Evolutionary conservation across 1,140 invertebrate species (phyloP).

Genomic region (Chrysoperla carnea): DNA sequence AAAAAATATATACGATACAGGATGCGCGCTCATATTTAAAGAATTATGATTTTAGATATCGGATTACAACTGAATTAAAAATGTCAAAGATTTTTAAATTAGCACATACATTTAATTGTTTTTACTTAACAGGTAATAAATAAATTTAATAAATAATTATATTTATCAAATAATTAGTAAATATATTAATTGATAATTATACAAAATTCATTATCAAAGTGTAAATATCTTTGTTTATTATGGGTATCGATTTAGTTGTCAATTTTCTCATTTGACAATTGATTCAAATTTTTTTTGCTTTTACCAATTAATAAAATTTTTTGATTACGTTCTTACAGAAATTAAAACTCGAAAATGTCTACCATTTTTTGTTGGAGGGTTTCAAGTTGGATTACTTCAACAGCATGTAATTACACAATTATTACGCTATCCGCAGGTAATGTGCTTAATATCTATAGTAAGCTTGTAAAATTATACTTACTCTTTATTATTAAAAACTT

Average conservation of each 20-base stretch:
- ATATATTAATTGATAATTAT: too few species aligned
- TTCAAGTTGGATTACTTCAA: slow-evolving; percentile 72
- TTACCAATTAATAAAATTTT: too few species aligned
- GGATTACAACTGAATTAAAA: slow-evolving; percentile 21
- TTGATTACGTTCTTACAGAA: too few species aligned
- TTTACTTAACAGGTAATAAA: slow-evolving; percentile 59
- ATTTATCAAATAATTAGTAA: not conserved
- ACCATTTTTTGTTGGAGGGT: slow-evolving; percentile 71
- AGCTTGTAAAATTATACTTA: not conserved
- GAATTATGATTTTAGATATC: too few species aligned
- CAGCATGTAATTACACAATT: slow-evolving; percentile 65
- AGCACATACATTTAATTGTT: slow-evolving; percentile 70
- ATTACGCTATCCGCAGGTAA: slow-evolving; percentile 62
- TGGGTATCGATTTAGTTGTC: too few species aligned
- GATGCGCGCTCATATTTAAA: too few species aligned
- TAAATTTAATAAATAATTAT: not conserved
- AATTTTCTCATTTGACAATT: too few species aligned
- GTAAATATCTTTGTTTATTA: too few species aligned
- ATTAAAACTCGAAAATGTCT: slow-evolving; percentile 55
- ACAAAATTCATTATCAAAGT: too few species aligned
- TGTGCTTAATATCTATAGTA: not conserved
- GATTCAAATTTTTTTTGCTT: too few species aligned
- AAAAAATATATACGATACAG: too few species aligned
- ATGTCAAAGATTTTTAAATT: slow-evolving; percentile 52
- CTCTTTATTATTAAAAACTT: slow-evolving; percentile 5